Percentiles rank a stretch among this genome's conserved stretches.
Evolutionary conservation across 2,113 vertebrate species (phyloP).

Genomic region (Ctenomys sociabilis): DNA sequence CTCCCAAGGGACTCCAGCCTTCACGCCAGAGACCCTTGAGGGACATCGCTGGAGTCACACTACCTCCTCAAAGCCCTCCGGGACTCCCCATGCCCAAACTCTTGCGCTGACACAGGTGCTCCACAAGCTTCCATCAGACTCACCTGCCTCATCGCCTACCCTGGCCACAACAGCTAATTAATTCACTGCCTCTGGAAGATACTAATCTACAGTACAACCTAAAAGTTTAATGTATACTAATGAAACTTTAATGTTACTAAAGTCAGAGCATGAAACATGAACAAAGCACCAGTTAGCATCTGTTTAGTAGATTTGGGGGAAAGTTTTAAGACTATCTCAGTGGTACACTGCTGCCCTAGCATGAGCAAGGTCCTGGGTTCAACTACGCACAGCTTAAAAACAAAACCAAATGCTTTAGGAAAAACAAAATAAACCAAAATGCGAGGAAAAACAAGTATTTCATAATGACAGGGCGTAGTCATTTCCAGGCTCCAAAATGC

Average conservation of each 20-base stretch:
- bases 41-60: neutral
- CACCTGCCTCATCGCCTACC: neutral
- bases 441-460: neutral
- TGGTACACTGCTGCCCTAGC: neutral
- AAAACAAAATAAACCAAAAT: slow-evolving; percentile 11
- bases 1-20: neutral
- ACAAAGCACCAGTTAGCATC: neutral
- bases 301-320: neutral
- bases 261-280: neutral
- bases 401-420: neutral
- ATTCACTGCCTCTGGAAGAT: neutral
- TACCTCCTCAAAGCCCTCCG: neutral
- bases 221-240: neutral
- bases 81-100: neutral
- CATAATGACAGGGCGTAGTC: neutral
- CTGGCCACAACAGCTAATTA: neutral
- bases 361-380: neutral
- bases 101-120: neutral
- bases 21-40: neutral
- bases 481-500: neutral
- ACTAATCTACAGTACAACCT: neutral
- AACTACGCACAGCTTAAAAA: neutral
- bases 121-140: neutral
- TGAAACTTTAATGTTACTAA: neutral
- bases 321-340: neutral